Evolutionary conservation across 2,797 vertebrate genomes (phyloP).

Genomic region (Anguilla obscura): DNA sequence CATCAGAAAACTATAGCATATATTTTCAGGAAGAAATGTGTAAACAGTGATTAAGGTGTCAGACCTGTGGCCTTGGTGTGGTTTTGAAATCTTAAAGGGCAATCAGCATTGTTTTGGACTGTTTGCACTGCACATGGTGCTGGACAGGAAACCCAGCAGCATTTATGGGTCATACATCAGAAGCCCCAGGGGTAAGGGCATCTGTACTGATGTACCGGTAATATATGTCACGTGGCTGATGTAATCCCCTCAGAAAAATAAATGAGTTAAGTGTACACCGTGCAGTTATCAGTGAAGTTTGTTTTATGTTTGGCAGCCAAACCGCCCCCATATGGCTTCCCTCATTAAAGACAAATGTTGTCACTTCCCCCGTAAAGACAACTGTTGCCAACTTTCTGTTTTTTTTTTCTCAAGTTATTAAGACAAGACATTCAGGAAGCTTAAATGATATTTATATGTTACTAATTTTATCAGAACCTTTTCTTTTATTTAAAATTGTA

Average conservation of each 20-base stretch:
- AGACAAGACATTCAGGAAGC: neutral
- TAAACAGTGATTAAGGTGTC: neutral
- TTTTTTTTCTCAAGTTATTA: neutral
- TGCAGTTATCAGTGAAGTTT: neutral
- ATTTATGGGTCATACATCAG: neutral
- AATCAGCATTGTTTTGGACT: neutral
- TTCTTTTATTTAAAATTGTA: neutral
- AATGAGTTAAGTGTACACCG: neutral
- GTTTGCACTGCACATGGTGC: neutral
- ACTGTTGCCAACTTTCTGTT: neutral
- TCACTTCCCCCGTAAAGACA: neutral
- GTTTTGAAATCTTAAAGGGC: neutral
- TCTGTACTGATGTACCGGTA: neutral
- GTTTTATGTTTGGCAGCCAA: neutral
- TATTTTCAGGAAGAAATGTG: conserved; percentile 1
- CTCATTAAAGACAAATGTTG: neutral
- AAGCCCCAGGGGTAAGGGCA: neutral
- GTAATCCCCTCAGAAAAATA: neutral
- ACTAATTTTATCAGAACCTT: neutral
- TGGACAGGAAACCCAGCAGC: neutral
- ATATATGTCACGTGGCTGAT: neutral
- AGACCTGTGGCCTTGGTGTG: conserved; percentile 10
- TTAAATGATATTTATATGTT: neutral
- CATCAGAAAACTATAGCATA: conserved; percentile 7
- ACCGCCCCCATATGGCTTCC: neutral